These are phyloP conservation scores for Hucho hucho DNA, from an alignment of 2,113 vertebrate species.

Conservation along the genomic window DNA sequence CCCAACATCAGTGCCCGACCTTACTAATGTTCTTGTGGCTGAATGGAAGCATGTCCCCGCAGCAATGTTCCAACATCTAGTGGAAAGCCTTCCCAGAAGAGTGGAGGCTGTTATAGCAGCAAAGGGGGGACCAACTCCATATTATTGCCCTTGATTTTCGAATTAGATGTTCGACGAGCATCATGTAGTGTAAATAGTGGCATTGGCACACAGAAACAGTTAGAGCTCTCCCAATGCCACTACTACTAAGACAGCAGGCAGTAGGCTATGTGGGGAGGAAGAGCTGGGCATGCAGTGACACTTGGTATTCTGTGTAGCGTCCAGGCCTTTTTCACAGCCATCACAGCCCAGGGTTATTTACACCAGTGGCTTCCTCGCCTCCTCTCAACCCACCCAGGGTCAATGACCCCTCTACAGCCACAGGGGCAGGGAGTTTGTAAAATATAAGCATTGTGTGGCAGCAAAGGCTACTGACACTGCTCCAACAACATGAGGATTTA, in stretches of 20 bases:
- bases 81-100: too few species aligned
- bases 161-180: too few species aligned
- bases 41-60: too few species aligned
- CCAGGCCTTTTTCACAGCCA: conserved; percentile 49
- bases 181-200: background rate
- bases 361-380: conserved; percentile 49
- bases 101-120: too few species aligned
- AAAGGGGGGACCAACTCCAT: too few species aligned
- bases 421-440: conserved; percentile 46
- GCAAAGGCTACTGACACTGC: conserved; percentile 58
- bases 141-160: too few species aligned
- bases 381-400: background rate
- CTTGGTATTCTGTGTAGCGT: conserved; percentile 52
- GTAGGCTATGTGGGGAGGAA: conserved; percentile 2
- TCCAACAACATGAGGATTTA: conserved; percentile 66
- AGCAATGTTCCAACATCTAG: too few species aligned
- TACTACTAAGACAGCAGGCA: background rate
- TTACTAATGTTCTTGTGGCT: too few species aligned
- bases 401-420: conserved; percentile 23
- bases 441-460: conserved; percentile 62
- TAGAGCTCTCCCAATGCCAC: conserved; percentile 2
- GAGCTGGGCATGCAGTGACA: conserved; percentile 13
- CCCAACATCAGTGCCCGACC: too few species aligned
- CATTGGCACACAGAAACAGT: background rate
- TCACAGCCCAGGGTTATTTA: conserved; percentile 59